A percentile compares a stretch with the other conserved stretches of the same genome.
These are phyloP conservation scores for Hylaea fasciaria DNA, from an alignment of 2,888 invertebrate genomes.

Conservation along the genomic window DNA sequence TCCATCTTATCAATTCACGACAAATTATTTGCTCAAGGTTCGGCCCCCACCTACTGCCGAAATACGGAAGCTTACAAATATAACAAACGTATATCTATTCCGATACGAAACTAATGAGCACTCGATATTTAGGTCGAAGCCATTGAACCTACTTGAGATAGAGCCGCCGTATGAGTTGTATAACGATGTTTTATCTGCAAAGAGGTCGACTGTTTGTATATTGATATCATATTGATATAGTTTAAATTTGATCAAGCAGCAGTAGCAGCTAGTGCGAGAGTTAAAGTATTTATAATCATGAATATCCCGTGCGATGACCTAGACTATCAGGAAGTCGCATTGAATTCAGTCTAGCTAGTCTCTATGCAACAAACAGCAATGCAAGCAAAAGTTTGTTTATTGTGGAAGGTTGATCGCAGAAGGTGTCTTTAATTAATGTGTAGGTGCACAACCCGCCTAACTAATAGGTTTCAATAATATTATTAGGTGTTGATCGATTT, in stretches of 20 bases:
- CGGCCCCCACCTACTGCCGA: conserved; percentile 12
- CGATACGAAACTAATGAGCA: conserved; percentile 42
- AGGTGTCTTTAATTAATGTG: no score
- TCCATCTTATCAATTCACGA: conserved; percentile 7
- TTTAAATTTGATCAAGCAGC: conserved; percentile 53
- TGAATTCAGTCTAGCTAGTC: no score
- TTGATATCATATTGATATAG: conserved; percentile 19
- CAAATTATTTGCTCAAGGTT: conserved; percentile 24
- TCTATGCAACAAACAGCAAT: no score
- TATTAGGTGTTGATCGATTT: no score
- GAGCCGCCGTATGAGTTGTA: conserved; percentile 50
- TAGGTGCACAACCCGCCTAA: no score
- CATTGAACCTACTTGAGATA: conserved; percentile 60
- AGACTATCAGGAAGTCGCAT: conserved; percentile 48
- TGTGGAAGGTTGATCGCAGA: no score
- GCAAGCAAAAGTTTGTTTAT: no score
- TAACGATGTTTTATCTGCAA: conserved; percentile 49
- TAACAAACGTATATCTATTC: conserved; percentile 35
- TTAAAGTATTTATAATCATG: no score
- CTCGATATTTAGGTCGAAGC: conserved; percentile 63
- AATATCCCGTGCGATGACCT: conserved; percentile 48
- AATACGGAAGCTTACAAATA: conserved; percentile 53
- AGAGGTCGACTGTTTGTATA: conserved; percentile 30
- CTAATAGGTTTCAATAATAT: no score
- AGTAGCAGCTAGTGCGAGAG: no score